These are phyloP conservation scores for Meiosimyza decipiens DNA, from an alignment of 2,888 invertebrate genomes.

Conservation along the genomic window DNA sequence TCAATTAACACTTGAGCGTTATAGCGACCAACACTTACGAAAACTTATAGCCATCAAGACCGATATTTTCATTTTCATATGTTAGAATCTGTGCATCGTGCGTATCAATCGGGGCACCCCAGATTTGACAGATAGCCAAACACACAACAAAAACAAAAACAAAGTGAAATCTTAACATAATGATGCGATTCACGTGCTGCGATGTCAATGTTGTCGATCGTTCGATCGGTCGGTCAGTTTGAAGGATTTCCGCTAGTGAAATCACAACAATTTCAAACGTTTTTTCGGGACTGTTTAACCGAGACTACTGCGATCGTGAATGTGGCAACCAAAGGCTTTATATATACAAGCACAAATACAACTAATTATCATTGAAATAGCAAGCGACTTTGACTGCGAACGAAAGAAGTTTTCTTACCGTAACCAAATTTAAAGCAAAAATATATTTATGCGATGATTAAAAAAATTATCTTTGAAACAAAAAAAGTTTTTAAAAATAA, in stretches of 20 bases:
- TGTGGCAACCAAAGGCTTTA: constrained; percentile 45
- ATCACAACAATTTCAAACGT: constrained; percentile 15
- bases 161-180: constrained; percentile 24
- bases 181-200: neutral
- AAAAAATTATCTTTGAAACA: neutral
- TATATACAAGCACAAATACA: constrained; percentile 40
- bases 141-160: constrained; percentile 27
- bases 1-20: too few relatives aligned
- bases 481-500: neutral
- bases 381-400: neutral
- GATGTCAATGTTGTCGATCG: neutral
- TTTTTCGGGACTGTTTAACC: constrained; percentile 35
- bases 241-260: constrained; percentile 26
- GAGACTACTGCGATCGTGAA: constrained; percentile 40
- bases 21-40: constrained; percentile 48
- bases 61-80: constrained; percentile 70
- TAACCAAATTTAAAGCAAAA: constrained; percentile 16
- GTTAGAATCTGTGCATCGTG: constrained; percentile 71
- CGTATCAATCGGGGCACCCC: constrained; percentile 53
- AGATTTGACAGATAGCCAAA: constrained; percentile 39
- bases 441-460: neutral
- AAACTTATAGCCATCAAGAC: constrained; percentile 58
- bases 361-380: constrained; percentile 37
- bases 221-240: constrained; percentile 4
- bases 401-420: constrained; percentile 41